Percentiles rank a stretch among this genome's conserved stretches.
phyloP scores from a whole-genome alignment of 1,140 invertebrate genomes.

The Subanguina moxae region DNA sequence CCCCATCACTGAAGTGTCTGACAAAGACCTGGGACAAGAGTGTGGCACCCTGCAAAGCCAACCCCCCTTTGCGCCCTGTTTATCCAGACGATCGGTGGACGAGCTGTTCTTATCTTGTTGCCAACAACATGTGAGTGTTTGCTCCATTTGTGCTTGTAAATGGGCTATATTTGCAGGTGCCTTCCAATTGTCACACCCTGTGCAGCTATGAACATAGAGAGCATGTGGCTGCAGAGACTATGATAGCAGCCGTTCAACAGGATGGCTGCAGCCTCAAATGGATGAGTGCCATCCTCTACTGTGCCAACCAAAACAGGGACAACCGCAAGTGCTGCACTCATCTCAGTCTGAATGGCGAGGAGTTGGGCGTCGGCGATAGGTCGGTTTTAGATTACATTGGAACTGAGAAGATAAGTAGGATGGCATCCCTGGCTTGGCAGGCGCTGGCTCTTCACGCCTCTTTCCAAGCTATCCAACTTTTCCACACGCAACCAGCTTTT shows the following conservation, averaged over 20 bases:
- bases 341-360: constrained; percentile 34
- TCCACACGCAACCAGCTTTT: no score
- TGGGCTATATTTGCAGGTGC: constrained; percentile 26
- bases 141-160: background rate
- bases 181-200: constrained; percentile 44
- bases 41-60: constrained; percentile 45
- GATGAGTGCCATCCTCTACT: constrained; percentile 44
- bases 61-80: constrained; percentile 49
- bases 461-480: no score
- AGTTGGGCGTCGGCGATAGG: constrained; percentile 50
- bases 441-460: no score
- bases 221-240: constrained; percentile 48
- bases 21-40: constrained; percentile 38
- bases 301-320: constrained; percentile 53
- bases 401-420: background rate
- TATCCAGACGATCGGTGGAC: constrained; percentile 42
- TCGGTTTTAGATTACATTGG: no score
- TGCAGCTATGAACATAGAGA: constrained; percentile 54
- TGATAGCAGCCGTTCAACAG: constrained; percentile 49
- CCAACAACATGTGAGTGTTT: constrained; percentile 37
- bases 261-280: constrained; percentile 51
- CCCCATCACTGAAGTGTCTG: constrained; percentile 47
- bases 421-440: no score
- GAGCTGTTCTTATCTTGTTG: constrained; percentile 50
- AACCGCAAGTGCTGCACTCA: constrained; percentile 47